These are phyloP conservation scores for human DNA, from an alignment of 2,113 vertebrate species.

Conservation along the genomic window GRCh38 chr17:1930001-1930500, in stretches of 20 bases:
- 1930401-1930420: slow-evolving; percentile 39
- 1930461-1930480: slow-evolving; percentile 37
- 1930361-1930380: slow-evolving; percentile 13
- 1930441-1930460: slow-evolving; percentile 42
- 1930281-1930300: slow-evolving; percentile 28
- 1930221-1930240: slow-evolving; percentile 69
- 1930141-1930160: neutral
- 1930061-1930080: neutral
- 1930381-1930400: slow-evolving; percentile 43
- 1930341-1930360: neutral
- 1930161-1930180: neutral
- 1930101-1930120: neutral
- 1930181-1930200: slow-evolving; percentile 31
- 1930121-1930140: neutral
- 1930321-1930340: neutral
- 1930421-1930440: slow-evolving; percentile 47
- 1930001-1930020: neutral
- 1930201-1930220: slow-evolving; percentile 28
- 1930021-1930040: neutral
- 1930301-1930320: slow-evolving; percentile 26
- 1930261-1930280: slow-evolving; percentile 19
- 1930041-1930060: neutral
- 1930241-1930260: slow-evolving; percentile 66
- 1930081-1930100: neutral
- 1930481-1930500: slow-evolving; percentile 61